Base-by-base conservation (phyloP, 1,140 invertebrate species). In the Calycopis cecrops region DNA sequence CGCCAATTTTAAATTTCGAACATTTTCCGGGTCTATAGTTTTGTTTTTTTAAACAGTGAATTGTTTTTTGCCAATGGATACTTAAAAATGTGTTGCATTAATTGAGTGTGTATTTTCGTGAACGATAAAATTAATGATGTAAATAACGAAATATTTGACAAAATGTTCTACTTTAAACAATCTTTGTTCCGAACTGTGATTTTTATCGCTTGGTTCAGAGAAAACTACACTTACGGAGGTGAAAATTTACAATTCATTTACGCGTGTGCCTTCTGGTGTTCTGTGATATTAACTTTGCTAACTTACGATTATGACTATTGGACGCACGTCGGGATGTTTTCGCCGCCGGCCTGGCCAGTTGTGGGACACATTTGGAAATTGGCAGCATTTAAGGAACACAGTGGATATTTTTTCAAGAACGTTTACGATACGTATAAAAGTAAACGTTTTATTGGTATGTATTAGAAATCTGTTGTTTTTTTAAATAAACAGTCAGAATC, bases 281-380 rank as follows among this genome's bases (percentile, higher is more conserved):
- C 60, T 21, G 40, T 73, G 16, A 11, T 78, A 3, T 62, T 79
- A 40, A 63, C 71, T 18, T 17, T 84, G 12, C 53, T 76, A 10
- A 86, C 79, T 1, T 85, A 82, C 11, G 79, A 83, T 55, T 71
- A 83, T 62, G 81, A 84, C 48, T 85, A 86, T 56, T 86, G 83
- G 83, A 48, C 11, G 16, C 34, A 59, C 0, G 57, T 65, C 12
- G 83, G 83, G 0, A 67, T 86, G 35, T 82, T 78, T 35, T 77
- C 81, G 0, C 83, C 83, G 1, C 78, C 83, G 0, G 74, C 73
- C 0, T 64, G 63, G 65, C 83, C 79, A 4, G 54, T 86, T 0
- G 78, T 85, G 1, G 83, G 83, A 0, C 80, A 86, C 50, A 86
- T 86, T 9, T 51, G 64, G 28, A 63, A 76, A 0, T 73, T 85